Conservation (phyloP, 2,888 invertebrate genomes). For the Carcina quercana region DNA sequence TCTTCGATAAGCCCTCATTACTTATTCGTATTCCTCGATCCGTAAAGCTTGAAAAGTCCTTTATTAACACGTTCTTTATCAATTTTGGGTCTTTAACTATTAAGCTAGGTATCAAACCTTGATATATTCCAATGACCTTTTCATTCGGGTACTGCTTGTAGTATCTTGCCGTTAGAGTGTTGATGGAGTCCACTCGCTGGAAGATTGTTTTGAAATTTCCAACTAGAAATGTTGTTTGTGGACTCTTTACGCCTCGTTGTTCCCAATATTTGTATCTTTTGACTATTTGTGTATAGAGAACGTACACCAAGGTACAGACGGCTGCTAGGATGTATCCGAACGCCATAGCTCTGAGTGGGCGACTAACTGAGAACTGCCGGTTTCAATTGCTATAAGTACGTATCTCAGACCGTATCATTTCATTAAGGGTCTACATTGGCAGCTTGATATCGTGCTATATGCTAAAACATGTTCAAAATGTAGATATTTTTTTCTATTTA, state of each 20-base stretch:
- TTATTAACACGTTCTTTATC: slow-evolving; percentile 25
- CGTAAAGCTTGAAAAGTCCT: slow-evolving; percentile 30
- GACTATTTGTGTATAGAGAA: background rate
- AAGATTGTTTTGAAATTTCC: slow-evolving; percentile 6
- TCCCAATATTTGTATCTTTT: slow-evolving; percentile 5
- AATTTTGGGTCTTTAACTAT: slow-evolving; percentile 29
- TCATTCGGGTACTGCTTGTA: slow-evolving; percentile 24
- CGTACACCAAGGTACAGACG: too few species aligned
- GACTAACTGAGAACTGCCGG: too few species aligned
- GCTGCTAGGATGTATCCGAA: too few species aligned
- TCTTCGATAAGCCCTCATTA: slow-evolving; percentile 23
- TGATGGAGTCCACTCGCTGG: slow-evolving; percentile 7
- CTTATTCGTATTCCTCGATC: slow-evolving; percentile 24
- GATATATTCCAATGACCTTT: slow-evolving; percentile 28
- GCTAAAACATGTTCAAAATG: too few species aligned
- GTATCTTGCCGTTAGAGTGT: slow-evolving; percentile 8
- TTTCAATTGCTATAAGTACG: too few species aligned
- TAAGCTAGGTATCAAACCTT: slow-evolving; percentile 22
- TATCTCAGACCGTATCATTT: too few species aligned
- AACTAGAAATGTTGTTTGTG: background rate
- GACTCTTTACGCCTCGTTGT: slow-evolving; percentile 6
- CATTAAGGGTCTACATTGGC: too few species aligned
- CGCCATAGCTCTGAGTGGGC: too few species aligned
- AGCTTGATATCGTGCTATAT: too few species aligned
- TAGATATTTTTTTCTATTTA: too few species aligned